These are phyloP conservation scores for Brotula barbata DNA, from an alignment of 2,797 vertebrate genomes.

Conservation along the genomic window DNA sequence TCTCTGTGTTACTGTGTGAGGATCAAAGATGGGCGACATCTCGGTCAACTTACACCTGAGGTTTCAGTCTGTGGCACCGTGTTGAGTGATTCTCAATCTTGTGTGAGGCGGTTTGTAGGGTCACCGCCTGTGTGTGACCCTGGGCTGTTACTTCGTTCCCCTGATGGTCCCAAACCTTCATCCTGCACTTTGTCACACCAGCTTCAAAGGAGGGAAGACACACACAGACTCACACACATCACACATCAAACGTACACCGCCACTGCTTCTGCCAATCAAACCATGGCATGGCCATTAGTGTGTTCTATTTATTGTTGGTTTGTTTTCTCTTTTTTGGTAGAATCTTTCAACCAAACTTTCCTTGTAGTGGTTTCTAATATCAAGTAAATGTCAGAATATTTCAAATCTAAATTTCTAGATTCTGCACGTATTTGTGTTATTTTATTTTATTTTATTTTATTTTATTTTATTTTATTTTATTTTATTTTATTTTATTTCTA, in stretches of 20 bases:
- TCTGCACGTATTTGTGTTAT: too few relatives aligned
- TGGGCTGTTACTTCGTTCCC: conserved; percentile 2
- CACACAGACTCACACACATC: conserved; percentile 34
- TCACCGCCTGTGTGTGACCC: conserved; percentile 60
- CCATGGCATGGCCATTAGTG: too few relatives aligned
- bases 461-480: too few relatives aligned
- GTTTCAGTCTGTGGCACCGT: conserved; percentile 19
- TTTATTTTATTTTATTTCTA: too few relatives aligned
- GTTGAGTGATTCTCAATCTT: conserved; percentile 60
- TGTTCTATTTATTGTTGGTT: too few relatives aligned
- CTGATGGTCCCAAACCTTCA: conserved; percentile 26
- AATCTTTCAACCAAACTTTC: too few relatives aligned
- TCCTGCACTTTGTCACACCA: conserved; percentile 26
- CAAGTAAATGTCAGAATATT: too few relatives aligned
- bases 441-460: too few relatives aligned
- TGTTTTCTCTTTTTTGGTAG: too few relatives aligned
- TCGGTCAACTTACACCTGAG: not conserved
- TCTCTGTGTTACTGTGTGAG: not conserved
- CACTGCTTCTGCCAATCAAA: conserved; percentile 3
- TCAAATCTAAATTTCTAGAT: too few relatives aligned
- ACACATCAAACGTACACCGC: conserved; percentile 47
- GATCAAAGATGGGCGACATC: conserved; percentile 48
- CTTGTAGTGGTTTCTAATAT: too few relatives aligned
- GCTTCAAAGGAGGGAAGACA: conserved; percentile 54
- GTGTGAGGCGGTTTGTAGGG: conserved; percentile 57